Percentiles rank a stretch among this genome's conserved stretches.
Evolutionary conservation across 2,888 invertebrate species (phyloP).

Genomic region (Brachypalpus laphriformis): DNA sequence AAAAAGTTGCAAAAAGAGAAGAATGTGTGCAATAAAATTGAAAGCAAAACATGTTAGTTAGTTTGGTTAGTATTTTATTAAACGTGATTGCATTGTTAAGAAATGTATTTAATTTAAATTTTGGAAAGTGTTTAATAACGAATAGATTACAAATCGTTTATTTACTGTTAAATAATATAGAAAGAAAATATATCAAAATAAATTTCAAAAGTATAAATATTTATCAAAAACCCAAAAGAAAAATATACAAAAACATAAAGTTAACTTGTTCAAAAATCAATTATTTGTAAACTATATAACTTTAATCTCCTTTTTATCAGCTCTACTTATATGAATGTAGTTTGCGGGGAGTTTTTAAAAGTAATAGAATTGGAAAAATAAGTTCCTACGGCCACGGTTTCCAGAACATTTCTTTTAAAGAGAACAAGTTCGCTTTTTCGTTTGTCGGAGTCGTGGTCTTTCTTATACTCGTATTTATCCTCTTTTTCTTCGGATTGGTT

Average conservation of each 20-base stretch:
- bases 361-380: too few relatives aligned
- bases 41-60: neutral
- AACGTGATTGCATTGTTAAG: neutral
- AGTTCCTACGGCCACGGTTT: too few relatives aligned
- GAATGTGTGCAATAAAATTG: neutral
- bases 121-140: neutral
- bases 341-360: too few relatives aligned
- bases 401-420: too few relatives aligned
- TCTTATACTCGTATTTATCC: too few relatives aligned
- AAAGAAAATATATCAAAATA: neutral
- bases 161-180: neutral
- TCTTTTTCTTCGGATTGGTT: too few relatives aligned
- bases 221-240: neutral
- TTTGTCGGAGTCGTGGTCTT: too few relatives aligned
- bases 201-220: neutral
- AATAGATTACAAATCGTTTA: neutral
- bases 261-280: neutral
- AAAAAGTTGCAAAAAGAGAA: neutral
- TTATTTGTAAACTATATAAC: too few relatives aligned
- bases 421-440: too few relatives aligned
- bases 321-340: too few relatives aligned
- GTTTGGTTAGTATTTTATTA: neutral
- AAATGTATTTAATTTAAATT: neutral
- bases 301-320: too few relatives aligned
- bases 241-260: neutral